Conservation (phyloP, 2,797 vertebrate species). For the Echeneis naucrates region DNA sequence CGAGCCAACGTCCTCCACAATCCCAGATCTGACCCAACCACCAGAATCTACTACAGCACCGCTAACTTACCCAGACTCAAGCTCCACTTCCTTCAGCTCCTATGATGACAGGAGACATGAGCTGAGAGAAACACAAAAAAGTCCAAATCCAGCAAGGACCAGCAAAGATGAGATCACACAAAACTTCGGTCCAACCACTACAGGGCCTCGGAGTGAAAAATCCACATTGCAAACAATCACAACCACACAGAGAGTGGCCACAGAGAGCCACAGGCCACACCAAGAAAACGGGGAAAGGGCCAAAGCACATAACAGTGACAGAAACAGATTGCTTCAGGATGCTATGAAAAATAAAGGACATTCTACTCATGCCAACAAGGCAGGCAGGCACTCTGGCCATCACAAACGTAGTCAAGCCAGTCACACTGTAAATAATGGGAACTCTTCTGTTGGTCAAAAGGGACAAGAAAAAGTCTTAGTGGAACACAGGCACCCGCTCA, state of each 20-base stretch:
- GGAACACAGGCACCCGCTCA: conserved; percentile 6
- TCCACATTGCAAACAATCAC: conserved; percentile 37
- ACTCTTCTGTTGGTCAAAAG: conserved; percentile 19
- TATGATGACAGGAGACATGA: conserved; percentile 64
- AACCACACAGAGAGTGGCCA: conserved; percentile 42
- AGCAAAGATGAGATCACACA: conserved; percentile 40
- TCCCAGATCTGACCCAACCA: conserved; percentile 47
- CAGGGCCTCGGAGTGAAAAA: conserved; percentile 46
- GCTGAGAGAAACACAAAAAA: conserved; percentile 53
- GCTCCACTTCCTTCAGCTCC: conserved; percentile 49
- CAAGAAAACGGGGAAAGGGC: conserved; percentile 44
- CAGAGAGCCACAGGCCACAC: conserved; percentile 48
- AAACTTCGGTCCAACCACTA: conserved; percentile 34
- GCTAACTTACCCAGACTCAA: conserved; percentile 44
- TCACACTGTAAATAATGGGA: conserved; percentile 7
- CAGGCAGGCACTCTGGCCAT: conserved; percentile 24
- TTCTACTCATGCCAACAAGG: conserved; percentile 27
- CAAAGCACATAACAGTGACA: conserved; percentile 45
- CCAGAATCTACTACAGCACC: conserved; percentile 58
- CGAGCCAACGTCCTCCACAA: conserved; percentile 58
- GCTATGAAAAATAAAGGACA: conserved; percentile 35
- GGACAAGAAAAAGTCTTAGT: conserved; percentile 26
- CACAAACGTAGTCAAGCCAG: conserved; percentile 46
- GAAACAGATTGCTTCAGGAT: conserved; percentile 36
- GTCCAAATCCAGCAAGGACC: conserved; percentile 33